Evolutionary conservation across 2,888 invertebrate species (phyloP).

Genomic region (Empis stercorea): DNA sequence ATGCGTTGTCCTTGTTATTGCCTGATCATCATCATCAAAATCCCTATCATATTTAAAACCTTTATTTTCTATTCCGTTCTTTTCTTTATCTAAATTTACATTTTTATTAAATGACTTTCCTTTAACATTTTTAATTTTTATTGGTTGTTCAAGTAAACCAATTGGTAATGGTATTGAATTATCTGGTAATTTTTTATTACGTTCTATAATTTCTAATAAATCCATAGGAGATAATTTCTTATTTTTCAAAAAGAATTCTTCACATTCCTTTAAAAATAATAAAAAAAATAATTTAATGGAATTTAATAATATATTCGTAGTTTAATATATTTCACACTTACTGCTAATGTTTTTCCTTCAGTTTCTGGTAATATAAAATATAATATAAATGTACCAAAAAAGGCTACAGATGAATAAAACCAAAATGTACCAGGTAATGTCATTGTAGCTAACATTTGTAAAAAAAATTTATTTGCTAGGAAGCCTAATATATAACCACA

Average conservation of each 20-base stretch:
- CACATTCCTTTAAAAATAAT: neutral
- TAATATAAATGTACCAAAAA: slow-evolving; percentile 49
- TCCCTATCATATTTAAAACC: too few relatives aligned
- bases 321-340: slow-evolving; percentile 22
- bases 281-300: too few relatives aligned
- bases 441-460: slow-evolving; percentile 47
- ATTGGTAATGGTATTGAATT: neutral
- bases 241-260: neutral
- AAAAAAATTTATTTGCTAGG: slow-evolving; percentile 58
- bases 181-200: neutral
- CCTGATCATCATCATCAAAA: too few relatives aligned
- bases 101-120: too few relatives aligned
- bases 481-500: slow-evolving; percentile 66
- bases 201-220: neutral
- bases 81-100: too few relatives aligned
- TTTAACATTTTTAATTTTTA: neutral
- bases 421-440: slow-evolving; percentile 61
- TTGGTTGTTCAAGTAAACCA: neutral
- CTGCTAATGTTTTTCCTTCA: slow-evolving; percentile 55
- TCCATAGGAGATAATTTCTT: neutral
- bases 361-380: slow-evolving; percentile 68
- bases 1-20: too few relatives aligned
- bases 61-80: too few relatives aligned
- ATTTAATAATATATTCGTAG: too few relatives aligned
- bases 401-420: slow-evolving; percentile 50